A percentile compares a stretch with the other conserved stretches of the same genome.
phyloP scores from a whole-genome alignment of 2,797 vertebrate genomes.

The Microtus obscurus region DNA sequence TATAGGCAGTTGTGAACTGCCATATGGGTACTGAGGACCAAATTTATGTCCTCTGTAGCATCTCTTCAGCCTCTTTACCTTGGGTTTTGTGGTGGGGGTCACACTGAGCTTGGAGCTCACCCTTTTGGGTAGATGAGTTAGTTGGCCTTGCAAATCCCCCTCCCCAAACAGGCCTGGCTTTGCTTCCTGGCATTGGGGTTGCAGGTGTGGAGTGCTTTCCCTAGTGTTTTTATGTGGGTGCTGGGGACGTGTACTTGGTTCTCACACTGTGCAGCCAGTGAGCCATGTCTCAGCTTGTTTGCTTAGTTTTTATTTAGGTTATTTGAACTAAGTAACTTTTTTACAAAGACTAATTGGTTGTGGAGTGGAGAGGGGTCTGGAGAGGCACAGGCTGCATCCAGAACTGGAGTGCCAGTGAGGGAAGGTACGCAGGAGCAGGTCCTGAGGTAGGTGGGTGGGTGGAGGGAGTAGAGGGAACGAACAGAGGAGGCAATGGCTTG shows the following conservation, averaged over 20 bases:
- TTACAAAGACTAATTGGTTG: background rate
- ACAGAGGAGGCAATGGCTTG: background rate
- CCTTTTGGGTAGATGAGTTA: background rate
- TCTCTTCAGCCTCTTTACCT: background rate
- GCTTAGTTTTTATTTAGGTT: background rate
- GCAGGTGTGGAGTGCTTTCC: background rate
- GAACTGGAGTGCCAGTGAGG: background rate
- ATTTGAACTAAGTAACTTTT: background rate
- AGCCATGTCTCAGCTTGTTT: background rate
- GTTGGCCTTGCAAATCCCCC: background rate
- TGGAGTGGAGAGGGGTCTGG: background rate
- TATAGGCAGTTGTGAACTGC: background rate
- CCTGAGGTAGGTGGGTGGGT: background rate
- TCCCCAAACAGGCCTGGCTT: background rate
- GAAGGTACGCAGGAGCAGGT: background rate
- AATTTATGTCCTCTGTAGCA: no score
- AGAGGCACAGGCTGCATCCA: background rate
- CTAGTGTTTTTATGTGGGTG: background rate
- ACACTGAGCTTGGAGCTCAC: background rate
- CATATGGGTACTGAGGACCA: background rate
- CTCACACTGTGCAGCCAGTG: background rate
- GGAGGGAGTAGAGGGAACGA: background rate
- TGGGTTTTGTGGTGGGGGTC: background rate
- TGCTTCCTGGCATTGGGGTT: background rate
- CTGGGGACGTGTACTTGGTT: background rate